Base-by-base conservation (phyloP, 2,888 invertebrate species). In the Pollenia griseotomentosa region DNA sequence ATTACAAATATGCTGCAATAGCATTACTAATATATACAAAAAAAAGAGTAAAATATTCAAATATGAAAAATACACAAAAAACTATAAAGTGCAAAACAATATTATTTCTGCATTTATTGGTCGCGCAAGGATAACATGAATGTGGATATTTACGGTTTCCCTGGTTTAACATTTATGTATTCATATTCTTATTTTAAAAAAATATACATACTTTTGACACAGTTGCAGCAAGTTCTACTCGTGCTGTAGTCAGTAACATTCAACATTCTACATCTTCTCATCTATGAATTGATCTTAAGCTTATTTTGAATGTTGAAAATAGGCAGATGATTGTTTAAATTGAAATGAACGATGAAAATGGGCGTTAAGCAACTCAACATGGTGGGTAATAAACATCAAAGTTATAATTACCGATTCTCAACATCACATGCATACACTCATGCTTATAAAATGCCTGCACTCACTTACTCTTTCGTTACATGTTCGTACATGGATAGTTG, bases 301-400 rank as follows among this genome's bases (percentile, higher is more conserved):
- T 83, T 83, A 83, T 83, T 83, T 83, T 59, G 55, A 48, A 80
- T 78, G 68, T 82, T 48, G 70, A 78, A 78, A 83, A 80, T 73
- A 75, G 80, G 71, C 83, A 77, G 55, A 73, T 33, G 70, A 19
- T 53, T 46, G 57, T 55, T 59, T 66, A 59, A 55, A 71, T 71
- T 46, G 70, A 71, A 79, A 66, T 66, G 59, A 79, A 73, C 40
- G 44, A n/a, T 81, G 66, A 66, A 78, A 73, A 77, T 83, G 86
- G 86, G 86, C 86, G 86, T 87, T 87, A 77, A 87, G 78, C 83
- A 87, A 73, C 80, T 77, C 86, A 77, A 81, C 78, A 79, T 83
- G 70, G 81, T 73, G 77, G 86, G 83, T 68, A 87, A 81, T 81
- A 83, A 83, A 87, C 86, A 83, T 87, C 86, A 87, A 87, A 87